Evolutionary conservation across 2,888 invertebrate genomes (phyloP), one percentile per base, ranked within the genome.

Genomic region (Andrena trimmerana): DNA sequence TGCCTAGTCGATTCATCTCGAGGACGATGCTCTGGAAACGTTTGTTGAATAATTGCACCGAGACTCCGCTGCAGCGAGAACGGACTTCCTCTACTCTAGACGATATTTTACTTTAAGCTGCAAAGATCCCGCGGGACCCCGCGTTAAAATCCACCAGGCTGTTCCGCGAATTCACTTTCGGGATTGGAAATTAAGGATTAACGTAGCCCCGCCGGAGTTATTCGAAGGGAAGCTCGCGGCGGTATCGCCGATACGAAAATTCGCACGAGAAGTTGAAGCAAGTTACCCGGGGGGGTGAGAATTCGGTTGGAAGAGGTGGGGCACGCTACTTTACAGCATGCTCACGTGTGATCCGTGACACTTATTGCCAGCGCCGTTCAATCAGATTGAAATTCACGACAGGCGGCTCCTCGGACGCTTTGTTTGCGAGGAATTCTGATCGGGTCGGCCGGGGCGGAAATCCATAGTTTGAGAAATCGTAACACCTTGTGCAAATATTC

Each of bases 1-100:
- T 96, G 31, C 96, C 96, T 57, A 96, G 94, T 73, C 96, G 94
- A 92, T 96, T 96, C 96, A 96, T 96, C 93, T 96, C 96, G 78
- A 92, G 92, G n/a, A 96, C 95, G 83, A 96, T 94, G 81, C 95
- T 94, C 94, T 95, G 93, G 3, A 71, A 74, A 36, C 10, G 36
- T 63, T 1, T 8, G 42, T 5, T 13, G 36, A 24, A 63, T 42
- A 48, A 74, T 74, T 70, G 48, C 8, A 27, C 36, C n/a, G n/a
- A 42, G 36, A n/a, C 20, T 73, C 20, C 10, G 27, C 33, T 6
- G 33, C 48, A 48, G 16, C 24, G 54, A 20, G 5, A 4, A 66
- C 8, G n/a, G 24, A 62, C 48, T 33, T 31, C 29, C 42, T 13
- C 16, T 16, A 1, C 16, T 65, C 20, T 33, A 5, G 52, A 7